These are phyloP conservation scores for Scaeva pyrastri DNA, from an alignment of 2,888 invertebrate genomes.

Conservation along the genomic window DNA sequence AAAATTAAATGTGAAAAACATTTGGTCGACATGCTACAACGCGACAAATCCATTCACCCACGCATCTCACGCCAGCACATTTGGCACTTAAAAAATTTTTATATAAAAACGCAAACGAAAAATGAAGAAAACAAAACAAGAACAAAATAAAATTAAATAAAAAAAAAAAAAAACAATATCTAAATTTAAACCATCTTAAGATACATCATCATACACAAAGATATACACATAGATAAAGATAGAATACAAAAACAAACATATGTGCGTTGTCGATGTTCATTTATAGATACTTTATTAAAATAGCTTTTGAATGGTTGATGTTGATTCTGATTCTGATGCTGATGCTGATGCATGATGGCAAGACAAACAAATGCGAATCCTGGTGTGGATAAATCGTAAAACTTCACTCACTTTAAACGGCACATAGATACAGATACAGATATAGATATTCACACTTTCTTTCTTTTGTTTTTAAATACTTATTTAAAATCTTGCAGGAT, in stretches of 20 bases:
- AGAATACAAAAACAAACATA: slow-evolving; percentile 8
- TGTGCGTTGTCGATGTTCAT: slow-evolving; percentile 28
- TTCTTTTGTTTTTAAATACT: slow-evolving; percentile 1
- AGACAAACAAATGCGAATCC: slow-evolving; percentile 35
- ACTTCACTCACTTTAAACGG: slow-evolving; percentile 25
- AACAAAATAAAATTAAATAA: no score
- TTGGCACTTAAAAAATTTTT: slow-evolving; percentile 72
- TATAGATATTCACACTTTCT: slow-evolving; percentile 27
- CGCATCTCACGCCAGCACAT: slow-evolving; percentile 76
- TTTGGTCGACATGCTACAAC: slow-evolving; percentile 75
- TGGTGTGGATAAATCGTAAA: slow-evolving; percentile 48
- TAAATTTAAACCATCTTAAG: slow-evolving; percentile 39
- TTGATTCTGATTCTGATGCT: background rate
- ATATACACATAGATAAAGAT: background rate
- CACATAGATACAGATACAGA: slow-evolving; percentile 7
- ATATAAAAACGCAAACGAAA: slow-evolving; percentile 65
- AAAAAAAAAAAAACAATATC: background rate
- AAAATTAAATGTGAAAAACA: slow-evolving; percentile 76
- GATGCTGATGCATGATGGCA: slow-evolving; percentile 1
- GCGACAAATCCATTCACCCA: slow-evolving; percentile 76
- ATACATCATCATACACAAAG: slow-evolving; percentile 1
- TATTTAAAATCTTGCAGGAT: slow-evolving; percentile 20
- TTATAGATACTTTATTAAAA: slow-evolving; percentile 37
- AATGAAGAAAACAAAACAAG: slow-evolving; percentile 11
- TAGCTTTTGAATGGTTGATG: slow-evolving; percentile 36